Evolutionary conservation across 2,113 vertebrate genomes (phyloP), one percentile per base, ranked within the genome.

Genomic region (Indicator indicator): DNA sequence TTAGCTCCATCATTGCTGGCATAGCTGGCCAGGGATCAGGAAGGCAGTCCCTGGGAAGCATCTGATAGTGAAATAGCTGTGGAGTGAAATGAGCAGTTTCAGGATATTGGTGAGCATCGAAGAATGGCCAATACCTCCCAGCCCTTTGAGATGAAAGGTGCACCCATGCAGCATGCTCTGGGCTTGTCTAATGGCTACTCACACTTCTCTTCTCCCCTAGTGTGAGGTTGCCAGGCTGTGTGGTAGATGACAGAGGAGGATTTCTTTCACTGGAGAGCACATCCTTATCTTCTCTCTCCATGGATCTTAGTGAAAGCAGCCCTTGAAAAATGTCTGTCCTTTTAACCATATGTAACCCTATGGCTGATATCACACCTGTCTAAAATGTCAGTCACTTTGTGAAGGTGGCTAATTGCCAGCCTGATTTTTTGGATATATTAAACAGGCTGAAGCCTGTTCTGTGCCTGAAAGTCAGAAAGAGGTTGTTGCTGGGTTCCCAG

Each of bases 51-150:
- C n/a, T 44, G 36, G 55, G 15, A 48, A 77, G 21, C 16, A 5
- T 12, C 15, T 38, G 33, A 14, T 11, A 46, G 60, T 1, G 11
- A n/a, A 85, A 60, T 0, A 2, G 7, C 16, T 1, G 0, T 3
- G 12, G 56, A 8, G 24, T 79, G 52, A 58, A 46, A 36, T 44
- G 9, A 60, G 56, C 1, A 0, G 11, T 44, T 73, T 69, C 20
- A 40, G 27, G 50, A 12, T 42, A 40, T 54, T n/a, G 1, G 7
- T 18, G 36, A 73, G 17, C 62, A 54, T 63, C 42, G 18, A 26
- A 59, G 38, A 36, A 58, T 30, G 15, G 6, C 28, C 3, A 27
- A 0, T 44, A 60, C 24, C 26, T 44, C 67, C 48, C 26, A 48
- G 14, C 5, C n/a, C 52, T 56, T 32, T 24, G 56, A 48, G 58